Evolutionary conservation across 2,888 invertebrate species (phyloP), one percentile per base, ranked within the genome.

Genomic region (Baccha elongata): DNA sequence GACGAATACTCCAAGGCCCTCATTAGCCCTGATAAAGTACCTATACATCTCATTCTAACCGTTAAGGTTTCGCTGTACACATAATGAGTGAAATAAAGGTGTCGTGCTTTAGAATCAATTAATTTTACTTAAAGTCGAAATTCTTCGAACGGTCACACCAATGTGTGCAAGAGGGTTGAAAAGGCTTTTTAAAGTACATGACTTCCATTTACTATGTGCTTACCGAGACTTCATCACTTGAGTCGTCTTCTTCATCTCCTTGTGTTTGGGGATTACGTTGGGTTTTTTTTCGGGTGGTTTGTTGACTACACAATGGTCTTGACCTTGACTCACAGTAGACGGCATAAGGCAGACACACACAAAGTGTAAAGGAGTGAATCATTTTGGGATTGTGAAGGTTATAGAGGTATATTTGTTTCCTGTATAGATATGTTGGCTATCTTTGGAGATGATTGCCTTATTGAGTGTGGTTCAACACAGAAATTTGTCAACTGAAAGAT

Each of bases 251-350:
- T 83, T 78, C 83, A 78, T 83, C 83, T 78, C 78, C 83, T 78
- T 83, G 62, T 83, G 83, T 78, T 83, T 68, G 67, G 83, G 83
- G 83, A 78, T 73, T 78, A 83, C 58, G 73, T 55, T 44, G 29
- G 32, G 50, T 72, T 55, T 3, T 23, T 23, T 83, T 52, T 64
- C 35, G 19, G 76, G 71, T 76, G 76, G 76, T 83, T 81, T 83
- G 81, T 83, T 76, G 81, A 83, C 76, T 83, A 76, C 53, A 83
- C 81, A 83, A 68, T 79, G 85, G 75, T 79, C 85, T 85, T 85
- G 85, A 85, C 85, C 85, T 85, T 85, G 85, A 85, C 74, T 79
- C 68, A 58, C 52, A 78, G 72, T 58, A 76, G 75, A 81, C 84
- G 67, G 67, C 78, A 83, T 32, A 46, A 74, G 64, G 40, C 65